Percentiles rank a stretch among this genome's conserved stretches.
These are phyloP conservation scores for Drosophila dunni DNA, from an alignment of 1,140 invertebrate genomes.

Conservation along the genomic window DNA sequence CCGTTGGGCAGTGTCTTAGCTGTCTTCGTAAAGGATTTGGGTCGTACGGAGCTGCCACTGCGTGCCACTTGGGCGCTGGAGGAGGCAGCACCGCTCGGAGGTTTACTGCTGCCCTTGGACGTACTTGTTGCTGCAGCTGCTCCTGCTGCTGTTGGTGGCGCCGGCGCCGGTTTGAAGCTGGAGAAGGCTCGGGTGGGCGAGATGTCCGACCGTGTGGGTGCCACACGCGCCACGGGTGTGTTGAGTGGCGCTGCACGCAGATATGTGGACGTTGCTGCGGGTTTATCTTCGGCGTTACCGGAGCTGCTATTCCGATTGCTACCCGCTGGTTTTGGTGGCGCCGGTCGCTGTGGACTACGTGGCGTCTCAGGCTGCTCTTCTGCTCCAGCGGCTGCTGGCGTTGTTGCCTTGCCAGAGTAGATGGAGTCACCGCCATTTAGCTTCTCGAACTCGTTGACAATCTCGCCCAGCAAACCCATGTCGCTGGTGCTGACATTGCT, in stretches of 20 bases:
- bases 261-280: constrained; percentile 87
- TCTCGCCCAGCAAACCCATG: constrained; percentile 91
- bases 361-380: constrained; percentile 30
- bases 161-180: constrained; percentile 76
- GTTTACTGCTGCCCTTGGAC: not conserved
- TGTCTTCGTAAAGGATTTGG: constrained; percentile 70
- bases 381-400: constrained; percentile 51
- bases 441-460: constrained; percentile 93
- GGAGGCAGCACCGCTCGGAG: constrained; percentile 12
- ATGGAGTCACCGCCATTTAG: constrained; percentile 92
- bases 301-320: constrained; percentile 49
- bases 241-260: constrained; percentile 89
- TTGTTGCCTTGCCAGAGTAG: constrained; percentile 88
- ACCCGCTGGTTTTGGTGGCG: constrained; percentile 77
- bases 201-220: constrained; percentile 87
- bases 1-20: constrained; percentile 74
- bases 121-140: constrained; percentile 3
- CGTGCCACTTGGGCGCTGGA: constrained; percentile 23
- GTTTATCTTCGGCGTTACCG: constrained; percentile 39
- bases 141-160: constrained; percentile 1
- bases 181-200: constrained; percentile 75
- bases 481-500: constrained; percentile 85
- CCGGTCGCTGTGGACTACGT: constrained; percentile 63
- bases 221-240: constrained; percentile 88
- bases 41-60: constrained; percentile 43